Evolutionary conservation across 2,113 vertebrate genomes (phyloP).

Genomic region (Stomatorhinus ivindoensis): DNA sequence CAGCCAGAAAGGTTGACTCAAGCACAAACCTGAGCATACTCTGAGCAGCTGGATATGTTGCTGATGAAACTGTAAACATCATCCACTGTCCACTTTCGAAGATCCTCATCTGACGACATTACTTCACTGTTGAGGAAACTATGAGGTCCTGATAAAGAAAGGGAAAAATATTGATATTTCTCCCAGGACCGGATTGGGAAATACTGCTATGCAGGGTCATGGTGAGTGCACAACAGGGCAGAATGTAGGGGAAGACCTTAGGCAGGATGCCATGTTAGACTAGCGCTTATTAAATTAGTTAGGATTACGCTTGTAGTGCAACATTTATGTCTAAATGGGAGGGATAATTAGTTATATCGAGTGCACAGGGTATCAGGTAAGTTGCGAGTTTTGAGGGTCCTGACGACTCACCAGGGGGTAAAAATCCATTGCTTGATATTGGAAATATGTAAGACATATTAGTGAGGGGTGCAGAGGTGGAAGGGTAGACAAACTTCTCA

Average conservation of each 20-base stretch:
- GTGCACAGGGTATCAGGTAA: neutral
- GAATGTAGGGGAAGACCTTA: neutral
- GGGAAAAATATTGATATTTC: neutral
- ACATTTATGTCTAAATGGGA: neutral
- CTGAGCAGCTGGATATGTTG: slow-evolving; percentile 78
- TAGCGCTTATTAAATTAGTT: neutral
- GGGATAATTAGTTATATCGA: neutral
- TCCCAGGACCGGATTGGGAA: neutral
- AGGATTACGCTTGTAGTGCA: neutral
- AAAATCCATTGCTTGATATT: slow-evolving; percentile 54
- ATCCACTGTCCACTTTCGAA: slow-evolving; percentile 83
- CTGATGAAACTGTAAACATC: slow-evolving; percentile 82
- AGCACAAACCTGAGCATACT: slow-evolving; percentile 79
- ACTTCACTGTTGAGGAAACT: slow-evolving; percentile 68
- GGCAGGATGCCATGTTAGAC: neutral
- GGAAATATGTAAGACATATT: slow-evolving; percentile 69
- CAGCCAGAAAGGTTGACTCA: neutral
- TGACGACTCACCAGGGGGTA: slow-evolving; percentile 51
- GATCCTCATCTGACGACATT: slow-evolving; percentile 67
- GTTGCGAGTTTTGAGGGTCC: neutral
- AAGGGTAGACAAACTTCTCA: slow-evolving; percentile 68
- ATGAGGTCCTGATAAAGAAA: slow-evolving; percentile 54
- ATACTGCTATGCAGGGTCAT: neutral
- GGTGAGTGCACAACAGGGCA: neutral
- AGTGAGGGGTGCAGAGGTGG: slow-evolving; percentile 53